A percentile compares a stretch with the other conserved stretches of the same genome.
These are phyloP conservation scores for Etheostoma cragini DNA, from an alignment of 2,113 vertebrate species.

Conservation along the genomic window DNA sequence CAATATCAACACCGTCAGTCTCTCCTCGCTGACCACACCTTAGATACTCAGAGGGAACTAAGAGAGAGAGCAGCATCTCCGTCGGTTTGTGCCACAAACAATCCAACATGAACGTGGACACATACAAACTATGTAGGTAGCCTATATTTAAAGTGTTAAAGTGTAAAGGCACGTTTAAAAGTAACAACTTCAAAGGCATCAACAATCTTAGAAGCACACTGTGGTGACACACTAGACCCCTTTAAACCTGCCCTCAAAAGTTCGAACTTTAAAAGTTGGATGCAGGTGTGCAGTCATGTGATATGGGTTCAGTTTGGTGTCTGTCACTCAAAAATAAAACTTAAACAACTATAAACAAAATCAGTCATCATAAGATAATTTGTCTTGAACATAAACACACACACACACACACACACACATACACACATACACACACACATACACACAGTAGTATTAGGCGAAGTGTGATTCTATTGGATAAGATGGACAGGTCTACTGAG, in stretches of 20 bases:
- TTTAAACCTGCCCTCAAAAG: conserved; percentile 1
- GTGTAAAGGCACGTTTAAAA: neutral
- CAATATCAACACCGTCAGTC: conserved; percentile 13
- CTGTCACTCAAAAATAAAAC: neutral
- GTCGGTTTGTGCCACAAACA: neutral
- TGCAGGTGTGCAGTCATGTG: neutral
- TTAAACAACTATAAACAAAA: neutral
- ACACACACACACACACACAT: neutral
- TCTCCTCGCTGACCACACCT: conserved; percentile 46
- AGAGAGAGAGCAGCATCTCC: neutral
- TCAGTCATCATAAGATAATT: neutral
- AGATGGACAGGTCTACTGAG: neutral
- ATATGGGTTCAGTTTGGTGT: neutral
- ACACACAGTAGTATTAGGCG: no score
- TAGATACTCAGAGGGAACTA: conserved; percentile 1
- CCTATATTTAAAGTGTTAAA: no score
- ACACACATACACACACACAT: neutral
- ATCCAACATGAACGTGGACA: neutral
- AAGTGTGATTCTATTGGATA: neutral
- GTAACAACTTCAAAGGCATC: no score
- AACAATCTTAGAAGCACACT: neutral
- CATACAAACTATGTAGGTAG: neutral
- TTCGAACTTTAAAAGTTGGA: neutral
- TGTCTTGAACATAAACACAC: neutral
- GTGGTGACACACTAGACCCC: neutral